phyloP scores from a whole-genome alignment of 2,797 vertebrate species.

The Rallus crepitans region DNA sequence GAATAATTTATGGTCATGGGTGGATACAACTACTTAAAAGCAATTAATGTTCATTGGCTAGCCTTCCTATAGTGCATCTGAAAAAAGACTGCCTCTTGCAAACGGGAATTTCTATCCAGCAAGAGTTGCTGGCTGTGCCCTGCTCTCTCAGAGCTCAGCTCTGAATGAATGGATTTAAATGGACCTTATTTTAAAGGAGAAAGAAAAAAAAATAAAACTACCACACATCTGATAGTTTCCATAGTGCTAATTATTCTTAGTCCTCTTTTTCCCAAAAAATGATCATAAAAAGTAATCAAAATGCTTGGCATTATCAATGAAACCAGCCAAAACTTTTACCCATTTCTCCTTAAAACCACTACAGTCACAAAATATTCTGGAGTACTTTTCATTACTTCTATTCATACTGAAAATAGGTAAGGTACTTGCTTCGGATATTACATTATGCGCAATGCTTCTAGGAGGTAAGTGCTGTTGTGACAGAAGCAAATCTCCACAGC shows the following conservation, averaged over 20 bases:
- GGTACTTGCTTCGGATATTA: constrained; percentile 27
- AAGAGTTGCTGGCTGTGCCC: not conserved
- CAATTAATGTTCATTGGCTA: not conserved
- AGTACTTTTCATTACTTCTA: constrained; percentile 28
- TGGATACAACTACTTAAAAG: not conserved
- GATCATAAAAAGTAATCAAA: not conserved
- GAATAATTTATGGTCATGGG: not conserved
- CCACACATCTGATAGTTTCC: not conserved
- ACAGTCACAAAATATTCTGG: not conserved
- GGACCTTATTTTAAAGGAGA: not conserved
- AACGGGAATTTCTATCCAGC: not conserved
- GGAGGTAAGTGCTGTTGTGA: constrained; percentile 48
- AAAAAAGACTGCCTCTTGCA: not conserved
- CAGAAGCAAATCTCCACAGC: constrained; percentile 41
- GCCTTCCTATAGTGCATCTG: not conserved
- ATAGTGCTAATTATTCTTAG: not conserved
- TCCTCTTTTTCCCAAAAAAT: not conserved
- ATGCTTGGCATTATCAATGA: not conserved
- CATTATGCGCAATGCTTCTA: not conserved
- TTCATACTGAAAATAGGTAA: constrained; percentile 22
- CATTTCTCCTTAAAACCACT: constrained; percentile 6
- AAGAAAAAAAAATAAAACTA: not conserved
- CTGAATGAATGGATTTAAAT: not conserved
- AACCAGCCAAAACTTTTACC: not conserved
- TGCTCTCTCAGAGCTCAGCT: not conserved